phyloP scores from a whole-genome alignment of 2,797 vertebrate species.

The Lemur catta region DNA sequence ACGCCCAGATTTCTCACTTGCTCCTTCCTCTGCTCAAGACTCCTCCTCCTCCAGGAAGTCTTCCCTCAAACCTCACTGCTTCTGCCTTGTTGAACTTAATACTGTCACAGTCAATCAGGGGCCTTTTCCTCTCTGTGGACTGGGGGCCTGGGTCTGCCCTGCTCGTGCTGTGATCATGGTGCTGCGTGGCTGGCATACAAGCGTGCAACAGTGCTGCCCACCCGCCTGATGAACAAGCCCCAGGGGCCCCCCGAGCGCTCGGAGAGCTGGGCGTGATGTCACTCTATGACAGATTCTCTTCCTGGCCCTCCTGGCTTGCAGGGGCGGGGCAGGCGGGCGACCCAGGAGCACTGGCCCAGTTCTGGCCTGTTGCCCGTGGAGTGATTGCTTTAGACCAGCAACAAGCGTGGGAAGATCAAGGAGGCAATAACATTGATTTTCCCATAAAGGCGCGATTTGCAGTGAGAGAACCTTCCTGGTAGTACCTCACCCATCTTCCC shows the following conservation, averaged over 20 bases:
- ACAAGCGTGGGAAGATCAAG: slow-evolving; percentile 77
- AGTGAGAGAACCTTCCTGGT: slow-evolving; percentile 72
- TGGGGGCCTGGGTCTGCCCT: not conserved
- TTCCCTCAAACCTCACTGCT: not conserved
- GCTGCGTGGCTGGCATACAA: accelerated
- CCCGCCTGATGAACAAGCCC: not conserved
- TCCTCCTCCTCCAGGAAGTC: not conserved
- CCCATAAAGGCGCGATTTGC: slow-evolving; percentile 79
- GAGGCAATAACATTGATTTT: slow-evolving; percentile 79
- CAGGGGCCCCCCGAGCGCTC: no score
- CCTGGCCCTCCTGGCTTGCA: not conserved
- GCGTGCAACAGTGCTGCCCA: accelerated
- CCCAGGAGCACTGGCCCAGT: not conserved
- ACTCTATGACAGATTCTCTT: not conserved
- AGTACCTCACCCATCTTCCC: slow-evolving; percentile 68
- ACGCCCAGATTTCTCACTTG: not conserved
- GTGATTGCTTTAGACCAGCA: slow-evolving; percentile 71
- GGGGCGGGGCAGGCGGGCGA: accelerated
- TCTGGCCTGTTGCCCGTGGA: slow-evolving; percentile 57
- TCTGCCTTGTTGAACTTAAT: not conserved
- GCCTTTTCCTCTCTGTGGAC: accelerated
- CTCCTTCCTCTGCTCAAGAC: not conserved
- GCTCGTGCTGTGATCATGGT: not conserved
- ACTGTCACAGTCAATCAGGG: no score
- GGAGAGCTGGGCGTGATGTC: not conserved